These are phyloP conservation scores for Drosophila differens DNA, from an alignment of 2,888 invertebrate species.

Conservation along the genomic window DNA sequence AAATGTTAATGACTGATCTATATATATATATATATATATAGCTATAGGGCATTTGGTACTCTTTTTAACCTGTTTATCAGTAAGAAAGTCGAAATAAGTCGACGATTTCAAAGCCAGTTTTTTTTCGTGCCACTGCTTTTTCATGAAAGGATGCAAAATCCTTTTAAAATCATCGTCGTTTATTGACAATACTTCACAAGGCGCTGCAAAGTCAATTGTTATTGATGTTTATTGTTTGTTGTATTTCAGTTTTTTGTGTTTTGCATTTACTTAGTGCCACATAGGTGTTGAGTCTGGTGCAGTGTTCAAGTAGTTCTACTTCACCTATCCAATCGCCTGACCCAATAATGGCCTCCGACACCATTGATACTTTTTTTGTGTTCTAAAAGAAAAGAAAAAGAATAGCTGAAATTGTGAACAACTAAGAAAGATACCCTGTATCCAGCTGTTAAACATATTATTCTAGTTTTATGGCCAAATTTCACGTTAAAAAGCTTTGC, in stretches of 20 bases:
- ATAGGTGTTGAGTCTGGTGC: constrained; percentile 63
- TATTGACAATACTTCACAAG: constrained; percentile 88
- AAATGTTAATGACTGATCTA: background rate
- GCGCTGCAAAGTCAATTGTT: background rate
- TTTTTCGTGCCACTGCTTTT: constrained; percentile 81
- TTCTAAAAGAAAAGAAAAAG: constrained; percentile 3
- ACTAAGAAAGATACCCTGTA: background rate
- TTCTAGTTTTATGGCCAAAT: background rate
- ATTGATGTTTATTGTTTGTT: background rate
- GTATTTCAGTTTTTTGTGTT: background rate
- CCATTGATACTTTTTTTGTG: constrained; percentile 25
- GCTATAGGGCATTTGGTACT: no score
- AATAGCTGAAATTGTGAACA: background rate
- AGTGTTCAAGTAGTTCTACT: constrained; percentile 75
- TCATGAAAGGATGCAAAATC: constrained; percentile 75
- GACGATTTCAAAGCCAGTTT: constrained; percentile 74
- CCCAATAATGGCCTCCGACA: constrained; percentile 73
- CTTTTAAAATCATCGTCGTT: constrained; percentile 87
- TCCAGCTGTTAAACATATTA: background rate
- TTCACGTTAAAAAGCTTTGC: background rate
- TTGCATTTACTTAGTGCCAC: constrained; percentile 49
- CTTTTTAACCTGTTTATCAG: constrained; percentile 72
- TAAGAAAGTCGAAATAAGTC: constrained; percentile 81
- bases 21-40: background rate
- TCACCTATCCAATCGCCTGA: constrained; percentile 82